Conservation (phyloP, 2,797 vertebrate species). For the Glyptemys insculpta region DNA sequence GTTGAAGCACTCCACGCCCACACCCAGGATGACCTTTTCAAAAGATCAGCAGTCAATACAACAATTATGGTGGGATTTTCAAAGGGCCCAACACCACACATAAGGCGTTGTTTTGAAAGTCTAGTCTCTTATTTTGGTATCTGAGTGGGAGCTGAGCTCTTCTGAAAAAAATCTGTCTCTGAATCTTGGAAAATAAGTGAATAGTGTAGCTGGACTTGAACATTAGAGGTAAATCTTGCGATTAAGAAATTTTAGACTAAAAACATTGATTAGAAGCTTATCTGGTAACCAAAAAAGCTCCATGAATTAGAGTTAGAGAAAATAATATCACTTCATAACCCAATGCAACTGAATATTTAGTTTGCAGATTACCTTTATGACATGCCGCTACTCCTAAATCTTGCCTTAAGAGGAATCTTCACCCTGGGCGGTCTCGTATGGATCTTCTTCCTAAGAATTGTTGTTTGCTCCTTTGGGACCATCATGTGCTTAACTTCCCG, state of each 20-base stretch:
- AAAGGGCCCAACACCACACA: neutral
- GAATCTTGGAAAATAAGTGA: neutral
- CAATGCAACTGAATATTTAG: constrained; percentile 64
- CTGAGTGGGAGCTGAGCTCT: neutral
- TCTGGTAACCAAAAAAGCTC: neutral
- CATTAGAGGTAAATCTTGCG: neutral
- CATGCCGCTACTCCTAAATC: constrained; percentile 79
- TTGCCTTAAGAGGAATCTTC: constrained; percentile 80
- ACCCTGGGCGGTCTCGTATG: constrained; percentile 83
- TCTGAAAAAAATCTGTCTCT: neutral
- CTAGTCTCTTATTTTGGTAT: neutral
- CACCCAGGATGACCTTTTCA: neutral
- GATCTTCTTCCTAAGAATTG: constrained; percentile 86
- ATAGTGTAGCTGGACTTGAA: rapidly evolving
- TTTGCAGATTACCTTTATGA: constrained; percentile 87
- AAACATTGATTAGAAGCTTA: neutral
- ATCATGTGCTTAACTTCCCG: constrained; percentile 81
- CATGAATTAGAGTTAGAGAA: neutral
- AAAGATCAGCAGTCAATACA: neutral
- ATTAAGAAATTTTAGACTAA: neutral
- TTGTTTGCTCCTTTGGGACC: constrained; percentile 84
- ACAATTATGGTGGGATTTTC: neutral
- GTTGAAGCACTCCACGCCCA: neutral
- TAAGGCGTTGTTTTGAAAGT: neutral
- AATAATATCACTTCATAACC: neutral